These are phyloP conservation scores for Pristis pectinata DNA, from an alignment of 2,797 vertebrate genomes.

Conservation along the genomic window DNA sequence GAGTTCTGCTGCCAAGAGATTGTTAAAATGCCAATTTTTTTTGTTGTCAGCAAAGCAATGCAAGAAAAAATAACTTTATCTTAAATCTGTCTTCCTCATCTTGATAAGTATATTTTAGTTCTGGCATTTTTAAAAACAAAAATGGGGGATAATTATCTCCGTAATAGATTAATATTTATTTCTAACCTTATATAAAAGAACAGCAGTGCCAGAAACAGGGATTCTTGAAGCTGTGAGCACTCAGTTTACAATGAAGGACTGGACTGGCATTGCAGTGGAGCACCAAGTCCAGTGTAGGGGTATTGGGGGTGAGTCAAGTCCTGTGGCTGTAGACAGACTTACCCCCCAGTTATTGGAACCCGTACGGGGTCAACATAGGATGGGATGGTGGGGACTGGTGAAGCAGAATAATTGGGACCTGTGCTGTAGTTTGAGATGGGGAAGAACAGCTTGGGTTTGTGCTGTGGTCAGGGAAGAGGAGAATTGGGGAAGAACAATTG, in stretches of 20 bases:
- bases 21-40: conserved; percentile 65
- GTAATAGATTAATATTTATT: background rate
- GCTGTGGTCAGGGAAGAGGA: too few relatives aligned
- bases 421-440: too few relatives aligned
- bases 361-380: too few relatives aligned
- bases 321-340: too few relatives aligned
- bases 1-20: conserved; percentile 66
- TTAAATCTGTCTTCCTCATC: conserved; percentile 62
- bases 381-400: too few relatives aligned
- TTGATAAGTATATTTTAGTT: background rate
- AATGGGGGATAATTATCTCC: background rate
- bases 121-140: background rate
- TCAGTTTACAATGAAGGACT: background rate
- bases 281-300: too few relatives aligned
- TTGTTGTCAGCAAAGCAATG: conserved; percentile 64
- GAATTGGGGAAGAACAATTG: too few relatives aligned
- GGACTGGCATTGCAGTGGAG: too few relatives aligned
- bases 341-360: too few relatives aligned
- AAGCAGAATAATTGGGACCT: too few relatives aligned
- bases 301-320: too few relatives aligned
- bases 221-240: background rate
- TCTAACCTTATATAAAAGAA: background rate
- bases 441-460: too few relatives aligned
- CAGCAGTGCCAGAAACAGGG: background rate
- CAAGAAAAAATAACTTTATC: conserved; percentile 62